A percentile compares a stretch with the other conserved stretches of the same genome.
phyloP scores from a whole-genome alignment of 1,140 invertebrate species.

The Ladona fulva region DNA sequence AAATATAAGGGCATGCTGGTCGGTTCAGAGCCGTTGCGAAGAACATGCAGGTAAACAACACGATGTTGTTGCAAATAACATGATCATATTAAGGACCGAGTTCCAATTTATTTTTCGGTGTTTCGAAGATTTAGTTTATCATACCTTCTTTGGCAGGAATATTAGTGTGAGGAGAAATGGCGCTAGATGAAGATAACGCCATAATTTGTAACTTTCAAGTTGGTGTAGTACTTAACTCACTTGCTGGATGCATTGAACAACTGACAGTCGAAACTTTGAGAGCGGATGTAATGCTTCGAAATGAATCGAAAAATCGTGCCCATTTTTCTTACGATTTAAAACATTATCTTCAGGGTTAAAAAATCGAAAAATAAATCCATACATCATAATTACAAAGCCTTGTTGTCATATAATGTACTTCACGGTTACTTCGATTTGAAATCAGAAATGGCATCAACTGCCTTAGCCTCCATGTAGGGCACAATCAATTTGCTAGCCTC shows the following conservation, averaged over 20 bases:
- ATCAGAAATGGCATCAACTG: background rate
- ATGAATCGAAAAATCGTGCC: background rate
- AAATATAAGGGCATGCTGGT: background rate
- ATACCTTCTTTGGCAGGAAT: background rate
- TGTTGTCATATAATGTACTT: too few species aligned
- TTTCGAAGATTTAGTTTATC: background rate
- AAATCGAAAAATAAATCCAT: too few species aligned
- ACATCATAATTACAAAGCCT: too few species aligned
- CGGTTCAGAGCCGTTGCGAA: background rate
- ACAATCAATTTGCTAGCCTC: background rate
- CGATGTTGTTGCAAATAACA: background rate
- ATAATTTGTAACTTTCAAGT: background rate
- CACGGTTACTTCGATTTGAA: background rate
- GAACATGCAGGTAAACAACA: constrained; percentile 1
- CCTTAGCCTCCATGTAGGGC: background rate
- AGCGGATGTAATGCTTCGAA: background rate
- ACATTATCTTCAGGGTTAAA: too few species aligned
- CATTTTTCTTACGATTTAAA: too few species aligned
- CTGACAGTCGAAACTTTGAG: background rate
- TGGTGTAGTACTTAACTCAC: background rate
- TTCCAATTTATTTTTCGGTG: background rate
- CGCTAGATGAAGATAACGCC: background rate
- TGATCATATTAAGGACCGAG: background rate
- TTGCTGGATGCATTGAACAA: constrained; percentile 2
- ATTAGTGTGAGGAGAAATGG: background rate